Evolutionary conservation across 1,140 invertebrate genomes (phyloP).

Genomic region (Alviniconcha marisindica): DNA sequence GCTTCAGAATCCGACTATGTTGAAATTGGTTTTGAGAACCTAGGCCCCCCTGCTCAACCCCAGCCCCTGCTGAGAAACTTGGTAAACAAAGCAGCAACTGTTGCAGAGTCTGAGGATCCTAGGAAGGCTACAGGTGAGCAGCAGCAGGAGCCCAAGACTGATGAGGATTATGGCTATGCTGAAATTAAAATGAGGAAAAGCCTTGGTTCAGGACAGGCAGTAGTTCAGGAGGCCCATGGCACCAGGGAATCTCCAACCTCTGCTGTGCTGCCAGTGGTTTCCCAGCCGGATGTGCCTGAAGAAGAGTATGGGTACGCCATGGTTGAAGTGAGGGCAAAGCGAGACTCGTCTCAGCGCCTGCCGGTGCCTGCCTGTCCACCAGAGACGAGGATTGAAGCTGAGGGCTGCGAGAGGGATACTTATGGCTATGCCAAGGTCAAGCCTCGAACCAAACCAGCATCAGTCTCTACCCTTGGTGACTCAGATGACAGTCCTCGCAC

Average conservation of each 20-base stretch:
- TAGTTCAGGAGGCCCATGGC: not conserved
- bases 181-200: not conserved
- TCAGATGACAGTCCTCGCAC: not conserved
- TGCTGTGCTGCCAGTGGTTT: not conserved
- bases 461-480: not conserved
- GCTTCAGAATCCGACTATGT: not conserved
- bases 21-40: not conserved
- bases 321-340: too few relatives aligned
- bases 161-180: not conserved
- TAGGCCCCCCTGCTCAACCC: not conserved
- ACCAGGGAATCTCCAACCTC: not conserved
- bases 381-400: too few relatives aligned
- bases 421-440: slow-evolving; percentile 2
- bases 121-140: too few relatives aligned
- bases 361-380: too few relatives aligned
- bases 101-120: too few relatives aligned
- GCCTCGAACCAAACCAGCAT: not conserved
- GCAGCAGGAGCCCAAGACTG: not conserved
- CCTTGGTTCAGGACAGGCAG: not conserved
- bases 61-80: not conserved
- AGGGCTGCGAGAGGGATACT: not conserved
- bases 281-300: not conserved
- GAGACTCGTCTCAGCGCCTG: too few relatives aligned
- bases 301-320: not conserved
- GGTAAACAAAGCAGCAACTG: not conserved